Percentiles rank a stretch among this genome's conserved stretches.
phyloP scores from a whole-genome alignment of 2,113 vertebrate species.

The Clarias macrocephalus region DNA sequence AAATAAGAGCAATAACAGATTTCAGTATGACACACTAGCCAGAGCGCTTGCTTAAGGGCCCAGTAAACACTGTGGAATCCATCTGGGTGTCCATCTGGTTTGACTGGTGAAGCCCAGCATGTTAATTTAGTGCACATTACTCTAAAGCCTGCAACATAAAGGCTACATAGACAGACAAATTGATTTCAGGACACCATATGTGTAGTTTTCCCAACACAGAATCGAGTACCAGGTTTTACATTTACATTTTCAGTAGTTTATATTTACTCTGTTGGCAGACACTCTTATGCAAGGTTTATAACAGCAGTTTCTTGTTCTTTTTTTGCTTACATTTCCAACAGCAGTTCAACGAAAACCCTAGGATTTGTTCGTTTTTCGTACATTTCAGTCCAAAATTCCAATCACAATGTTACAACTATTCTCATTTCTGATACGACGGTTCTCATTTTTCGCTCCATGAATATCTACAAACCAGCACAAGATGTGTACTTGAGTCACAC shows the following conservation, averaged over 20 bases:
- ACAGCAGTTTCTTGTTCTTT: background rate
- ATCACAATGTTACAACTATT: background rate
- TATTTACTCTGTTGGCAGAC: background rate
- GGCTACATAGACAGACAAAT: constrained; percentile 33
- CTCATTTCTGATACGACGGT: background rate
- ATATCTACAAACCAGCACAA: background rate
- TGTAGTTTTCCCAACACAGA: background rate
- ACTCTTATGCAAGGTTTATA: background rate
- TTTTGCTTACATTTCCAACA: background rate
- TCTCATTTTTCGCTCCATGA: background rate
- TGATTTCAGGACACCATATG: background rate
- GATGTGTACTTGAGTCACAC: background rate
- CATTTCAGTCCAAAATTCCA: background rate
- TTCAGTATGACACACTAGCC: constrained; percentile 60
- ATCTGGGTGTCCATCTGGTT: constrained; percentile 76
- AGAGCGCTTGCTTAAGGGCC: constrained; percentile 58
- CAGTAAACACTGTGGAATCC: constrained; percentile 64
- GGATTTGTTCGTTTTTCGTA: background rate
- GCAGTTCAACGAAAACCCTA: background rate
- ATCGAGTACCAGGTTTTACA: background rate
- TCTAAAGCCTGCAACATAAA: constrained; percentile 50
- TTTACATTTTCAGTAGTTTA: background rate
- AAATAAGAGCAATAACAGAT: constrained; percentile 60
- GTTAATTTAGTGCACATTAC: constrained; percentile 39
- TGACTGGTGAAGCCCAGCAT: constrained; percentile 43